Evolutionary conservation across 1,140 invertebrate species (phyloP).

Genomic region (Macrobrachium nipponense): DNA sequence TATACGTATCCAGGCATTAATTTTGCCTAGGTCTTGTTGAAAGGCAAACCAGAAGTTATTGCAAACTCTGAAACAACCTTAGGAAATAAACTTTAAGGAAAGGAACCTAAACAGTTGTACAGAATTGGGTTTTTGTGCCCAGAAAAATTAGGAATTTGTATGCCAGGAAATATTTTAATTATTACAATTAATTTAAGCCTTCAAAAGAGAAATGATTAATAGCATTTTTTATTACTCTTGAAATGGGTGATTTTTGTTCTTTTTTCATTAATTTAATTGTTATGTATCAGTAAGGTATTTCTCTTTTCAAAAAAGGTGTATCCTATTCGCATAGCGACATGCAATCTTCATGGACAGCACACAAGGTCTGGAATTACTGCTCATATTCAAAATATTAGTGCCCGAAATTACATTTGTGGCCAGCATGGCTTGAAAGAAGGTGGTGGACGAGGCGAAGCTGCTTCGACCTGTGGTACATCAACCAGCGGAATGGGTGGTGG

Average conservation of each 20-base stretch:
- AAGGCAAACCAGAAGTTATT: too few species aligned
- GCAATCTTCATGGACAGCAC: slow-evolving; percentile 92
- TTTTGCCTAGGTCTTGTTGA: too few species aligned
- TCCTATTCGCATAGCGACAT: slow-evolving; percentile 88
- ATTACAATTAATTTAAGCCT: background rate
- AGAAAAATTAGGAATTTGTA: background rate
- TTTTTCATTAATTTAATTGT: too few species aligned
- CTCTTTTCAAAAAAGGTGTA: slow-evolving; percentile 74
- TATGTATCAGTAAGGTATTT: background rate
- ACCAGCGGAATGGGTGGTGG: slow-evolving; percentile 36
- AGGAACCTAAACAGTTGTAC: too few species aligned
- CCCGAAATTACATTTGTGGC: slow-evolving; percentile 68
- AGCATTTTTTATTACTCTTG: too few species aligned
- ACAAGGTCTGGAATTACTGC: slow-evolving; percentile 91
- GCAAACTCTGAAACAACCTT: too few species aligned
- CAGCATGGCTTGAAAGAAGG: slow-evolving; percentile 30
- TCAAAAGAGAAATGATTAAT: background rate
- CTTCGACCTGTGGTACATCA: slow-evolving; percentile 48
- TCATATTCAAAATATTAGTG: slow-evolving; percentile 81
- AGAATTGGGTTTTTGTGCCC: too few species aligned
- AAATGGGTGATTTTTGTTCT: too few species aligned
- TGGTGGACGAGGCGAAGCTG: slow-evolving; percentile 28
- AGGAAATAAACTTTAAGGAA: too few species aligned
- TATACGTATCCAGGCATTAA: too few species aligned
- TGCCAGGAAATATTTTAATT: slow-evolving; percentile 15